Base-by-base conservation (phyloP, 2,113 vertebrate species). In the Bos indicus region DNA sequence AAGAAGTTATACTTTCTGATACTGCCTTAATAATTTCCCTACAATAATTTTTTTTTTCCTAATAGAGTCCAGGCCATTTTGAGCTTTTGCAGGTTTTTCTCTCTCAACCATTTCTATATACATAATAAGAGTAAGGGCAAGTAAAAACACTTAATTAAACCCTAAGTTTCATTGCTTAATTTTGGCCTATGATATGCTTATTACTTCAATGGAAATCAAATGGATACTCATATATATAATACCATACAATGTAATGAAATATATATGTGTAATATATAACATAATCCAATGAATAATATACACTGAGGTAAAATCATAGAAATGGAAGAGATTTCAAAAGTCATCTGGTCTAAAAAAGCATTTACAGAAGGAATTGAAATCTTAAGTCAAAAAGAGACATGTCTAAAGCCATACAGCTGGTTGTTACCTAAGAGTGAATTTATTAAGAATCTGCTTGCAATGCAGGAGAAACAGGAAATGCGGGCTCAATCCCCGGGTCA, bases 281-380 rank as follows among this genome's bases (percentile, higher is more conserved):
- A 64, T 43, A 81, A 88, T 88, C 0, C 36, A 87, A 46, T 88
- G n/a, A 85, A 91, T 57, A 95, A 89, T 78, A 84, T 48, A 95
- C 51, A 92, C 36, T 46, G 40, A 91, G 9, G 36, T 74, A 88
- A 64, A 96, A 33, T 67, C 36, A 96, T 36, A 71, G 43, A 96
- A 87, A 83, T 77, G 64, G 21, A 91, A 86, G n/a, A 81, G 51
- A 86, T 36, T 48, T 88, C 33, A 92, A 43, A 88, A 95, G 83
- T 84, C 7, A 84, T 43, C 33, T 88, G 59, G 5, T 17, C 7
- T 12, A 33, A 81, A 91, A 95, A 51, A 23, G 15, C 13, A 40
- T 26, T 71, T 67, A 71, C 43, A 90, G 21, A 93, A 86, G 23
- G 36, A 85, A 80, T 2, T 89, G 33, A 64, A 19, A 57, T 57